These are phyloP conservation scores for Hippoglossus hippoglossus DNA, from an alignment of 2,797 vertebrate genomes.

Conservation along the genomic window DNA sequence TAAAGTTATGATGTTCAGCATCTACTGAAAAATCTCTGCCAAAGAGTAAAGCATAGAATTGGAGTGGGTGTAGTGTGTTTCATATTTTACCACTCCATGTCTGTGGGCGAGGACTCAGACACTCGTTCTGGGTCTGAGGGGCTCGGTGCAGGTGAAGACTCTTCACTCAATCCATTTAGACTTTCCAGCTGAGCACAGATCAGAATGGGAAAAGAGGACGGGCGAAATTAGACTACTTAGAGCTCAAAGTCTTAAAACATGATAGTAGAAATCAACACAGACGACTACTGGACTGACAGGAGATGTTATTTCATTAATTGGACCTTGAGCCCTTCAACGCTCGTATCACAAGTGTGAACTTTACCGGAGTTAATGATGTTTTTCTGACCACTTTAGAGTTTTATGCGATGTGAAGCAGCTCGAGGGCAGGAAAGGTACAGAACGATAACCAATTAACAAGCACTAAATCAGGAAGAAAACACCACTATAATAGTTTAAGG, in stretches of 20 bases:
- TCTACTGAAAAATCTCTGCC: too few relatives aligned
- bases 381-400: slow-evolving; percentile 16
- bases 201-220: neutral
- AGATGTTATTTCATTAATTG: slow-evolving; percentile 56
- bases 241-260: neutral
- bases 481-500: neutral
- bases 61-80: too few relatives aligned
- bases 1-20: too few relatives aligned
- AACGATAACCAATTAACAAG: neutral
- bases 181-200: slow-evolving; percentile 57
- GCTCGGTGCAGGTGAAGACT: slow-evolving; percentile 76
- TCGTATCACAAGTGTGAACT: slow-evolving; percentile 47
- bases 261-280: neutral
- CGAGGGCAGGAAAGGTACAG: neutral
- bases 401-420: slow-evolving; percentile 35
- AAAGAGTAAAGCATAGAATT: too few relatives aligned
- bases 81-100: slow-evolving; percentile 70
- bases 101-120: slow-evolving; percentile 48
- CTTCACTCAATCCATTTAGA: slow-evolving; percentile 81
- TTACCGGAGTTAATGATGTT: slow-evolving; percentile 8
- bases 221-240: neutral
- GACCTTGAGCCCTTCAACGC: slow-evolving; percentile 41
- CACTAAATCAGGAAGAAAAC: neutral
- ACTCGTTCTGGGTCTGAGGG: slow-evolving; percentile 58
- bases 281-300: slow-evolving; percentile 29